Evolutionary conservation across 1,140 invertebrate species (phyloP), one percentile per base, ranked within the genome.

Genomic region (Tetragnatha versicolor): DNA sequence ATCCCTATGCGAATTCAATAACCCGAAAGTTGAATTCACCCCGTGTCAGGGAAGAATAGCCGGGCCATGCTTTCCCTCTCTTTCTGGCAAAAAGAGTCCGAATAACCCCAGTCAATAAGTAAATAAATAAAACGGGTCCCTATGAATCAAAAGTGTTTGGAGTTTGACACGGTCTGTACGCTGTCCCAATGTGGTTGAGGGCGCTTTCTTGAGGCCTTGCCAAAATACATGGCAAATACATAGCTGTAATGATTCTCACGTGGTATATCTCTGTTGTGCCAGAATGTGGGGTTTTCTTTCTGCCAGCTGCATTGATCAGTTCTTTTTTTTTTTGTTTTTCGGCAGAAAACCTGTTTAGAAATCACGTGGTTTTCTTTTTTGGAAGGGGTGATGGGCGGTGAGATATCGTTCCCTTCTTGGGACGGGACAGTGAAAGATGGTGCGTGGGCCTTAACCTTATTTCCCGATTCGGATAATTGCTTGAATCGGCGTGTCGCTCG

Each of bases 161-260:
- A 66, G 63, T 66, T 63, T 66, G 42, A 66, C 63, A 47, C 25
- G 31, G 42, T 27, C 22, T 42, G 63, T 47, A 45, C 33, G n/a
- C 33, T 66, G 25, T 37, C 42, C 31, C 25, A 66, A 49, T 29
- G 37, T 66, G 37, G 63, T 47, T 29, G 45, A 42, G 25, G 63
- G n/a, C 39, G 22, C 63, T 29, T 66, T 66, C 63, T 66, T 66
- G 63, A 66, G 45, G 63, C 33, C 37, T 45, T 66, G 63, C 63
- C 63, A 66, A 66, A 27, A 47, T 45, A 49, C 42, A 31, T 27
- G 63, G 42, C 22, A 66, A 27, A 47, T 45, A 49, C 42, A 31
- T 27, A 45, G 42, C 22, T 31, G 29, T 47, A 66, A 66, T 47
- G 42, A 66, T 66, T 66, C 27, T 66, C 63, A 66, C 63, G 63